Conservation (phyloP, 2,113 vertebrate species). For the Protobothrops flavoviridis region DNA sequence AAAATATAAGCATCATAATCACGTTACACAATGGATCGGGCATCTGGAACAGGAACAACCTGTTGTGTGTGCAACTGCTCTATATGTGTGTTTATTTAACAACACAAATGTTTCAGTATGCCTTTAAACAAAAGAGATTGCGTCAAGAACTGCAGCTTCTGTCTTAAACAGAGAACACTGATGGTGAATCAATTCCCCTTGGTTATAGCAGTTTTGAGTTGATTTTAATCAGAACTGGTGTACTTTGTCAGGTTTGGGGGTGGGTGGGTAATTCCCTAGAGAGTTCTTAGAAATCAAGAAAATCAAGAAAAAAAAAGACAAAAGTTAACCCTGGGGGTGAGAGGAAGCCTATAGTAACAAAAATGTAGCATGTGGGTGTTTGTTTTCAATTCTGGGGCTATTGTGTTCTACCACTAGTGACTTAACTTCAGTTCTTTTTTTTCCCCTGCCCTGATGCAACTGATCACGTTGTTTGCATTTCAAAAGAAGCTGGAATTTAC, state of each 20-base stretch:
- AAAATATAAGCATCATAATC: not conserved
- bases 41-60: not conserved
- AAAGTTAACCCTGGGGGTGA: not conserved
- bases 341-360: not conserved
- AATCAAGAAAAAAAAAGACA: not conserved
- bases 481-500: not conserved
- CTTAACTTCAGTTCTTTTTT: not conserved
- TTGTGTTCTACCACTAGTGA: not conserved
- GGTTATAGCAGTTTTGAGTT: not conserved
- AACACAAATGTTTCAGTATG: not conserved
- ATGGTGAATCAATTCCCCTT: not conserved
- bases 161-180: not conserved
- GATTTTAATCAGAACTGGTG: not conserved
- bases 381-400: not conserved
- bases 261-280: not conserved
- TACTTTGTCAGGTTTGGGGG: not conserved
- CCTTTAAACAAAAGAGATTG: not conserved
- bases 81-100: not conserved
- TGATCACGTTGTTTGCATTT: not conserved
- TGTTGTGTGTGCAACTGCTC: not conserved
- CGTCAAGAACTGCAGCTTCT: not conserved
- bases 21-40: not conserved
- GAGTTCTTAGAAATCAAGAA: not conserved
- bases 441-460: accelerated
- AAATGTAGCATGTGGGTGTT: not conserved